Conservation (phyloP, 2,797 vertebrate species). For the Oreonectes daqikongensis region DNA sequence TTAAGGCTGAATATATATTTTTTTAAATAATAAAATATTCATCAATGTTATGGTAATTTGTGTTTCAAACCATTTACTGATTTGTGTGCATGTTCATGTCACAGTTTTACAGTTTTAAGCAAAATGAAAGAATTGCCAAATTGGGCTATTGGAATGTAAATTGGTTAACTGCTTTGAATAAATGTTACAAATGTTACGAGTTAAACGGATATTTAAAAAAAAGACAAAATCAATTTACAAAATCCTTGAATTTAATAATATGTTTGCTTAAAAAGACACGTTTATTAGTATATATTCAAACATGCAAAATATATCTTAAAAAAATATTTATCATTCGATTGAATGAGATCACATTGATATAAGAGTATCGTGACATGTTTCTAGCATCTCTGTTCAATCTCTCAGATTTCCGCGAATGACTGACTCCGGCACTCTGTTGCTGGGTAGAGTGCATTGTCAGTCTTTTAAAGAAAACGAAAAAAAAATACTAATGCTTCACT, state of each 20-base stretch:
- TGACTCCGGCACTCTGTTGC: constrained; percentile 6
- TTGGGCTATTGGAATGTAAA: too few species aligned
- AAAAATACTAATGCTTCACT: constrained; percentile 54
- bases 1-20: too few species aligned
- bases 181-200: too few species aligned
- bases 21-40: not conserved
- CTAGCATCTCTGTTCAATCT: constrained; percentile 17
- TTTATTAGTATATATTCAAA: not conserved
- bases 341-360: not conserved
- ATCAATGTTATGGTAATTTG: not conserved
- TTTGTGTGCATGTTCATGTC: too few species aligned
- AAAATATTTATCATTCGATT: too few species aligned
- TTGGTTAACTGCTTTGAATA: too few species aligned
- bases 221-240: not conserved
- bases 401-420: not conserved
- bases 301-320: not conserved
- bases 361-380: not conserved
- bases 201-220: too few species aligned
- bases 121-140: too few species aligned
- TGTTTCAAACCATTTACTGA: not conserved
- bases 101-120: too few species aligned
- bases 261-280: too few species aligned
- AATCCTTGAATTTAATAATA: not conserved
- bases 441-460: constrained; percentile 30
- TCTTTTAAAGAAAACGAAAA: constrained; percentile 35